Evolutionary conservation across 2,113 vertebrate species (phyloP).

Genomic region (Neogobius melanostomus): DNA sequence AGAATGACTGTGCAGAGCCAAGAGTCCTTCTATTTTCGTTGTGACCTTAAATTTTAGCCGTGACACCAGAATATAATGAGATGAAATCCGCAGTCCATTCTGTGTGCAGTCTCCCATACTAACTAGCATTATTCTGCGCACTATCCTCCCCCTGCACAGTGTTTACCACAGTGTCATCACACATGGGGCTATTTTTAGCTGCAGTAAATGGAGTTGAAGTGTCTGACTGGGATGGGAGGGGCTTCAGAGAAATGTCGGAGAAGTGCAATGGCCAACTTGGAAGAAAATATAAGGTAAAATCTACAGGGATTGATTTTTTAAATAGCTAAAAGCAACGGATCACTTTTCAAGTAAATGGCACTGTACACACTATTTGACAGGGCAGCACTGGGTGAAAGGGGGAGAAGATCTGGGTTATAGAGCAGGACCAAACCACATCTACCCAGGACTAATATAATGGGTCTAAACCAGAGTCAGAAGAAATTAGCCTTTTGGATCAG

Average conservation of each 20-base stretch:
- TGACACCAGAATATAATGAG: conserved; percentile 33
- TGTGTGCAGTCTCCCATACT: conserved; percentile 11
- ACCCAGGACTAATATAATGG: too few species aligned
- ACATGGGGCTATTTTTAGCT: conserved; percentile 73
- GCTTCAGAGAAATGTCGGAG: conserved; percentile 43
- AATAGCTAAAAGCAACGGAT: too few species aligned
- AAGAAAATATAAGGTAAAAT: conserved; percentile 3
- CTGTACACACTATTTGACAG: too few species aligned
- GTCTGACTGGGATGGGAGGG: conserved; percentile 41
- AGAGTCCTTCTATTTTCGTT: conserved; percentile 13
- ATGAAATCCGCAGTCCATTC: conserved; percentile 31
- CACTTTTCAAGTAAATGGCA: too few species aligned
- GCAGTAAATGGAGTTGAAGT: conserved; percentile 41
- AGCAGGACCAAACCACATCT: too few species aligned
- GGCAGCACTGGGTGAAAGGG: too few species aligned
- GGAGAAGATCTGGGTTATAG: too few species aligned
- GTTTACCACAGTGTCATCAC: conserved; percentile 68
- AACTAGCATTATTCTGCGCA: conserved; percentile 28
- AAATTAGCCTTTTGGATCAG: too few species aligned
- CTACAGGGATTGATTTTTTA: neutral
- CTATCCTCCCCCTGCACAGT: conserved; percentile 35
- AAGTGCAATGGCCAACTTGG: conserved; percentile 36
- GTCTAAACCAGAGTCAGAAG: too few species aligned
- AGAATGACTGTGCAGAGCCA: conserved; percentile 10
- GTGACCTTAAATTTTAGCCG: conserved; percentile 42